Percentiles rank a stretch among this genome's conserved stretches.
Conservation (phyloP, 2,888 invertebrate genomes). For the Temnothorax rugatulus region DNA sequence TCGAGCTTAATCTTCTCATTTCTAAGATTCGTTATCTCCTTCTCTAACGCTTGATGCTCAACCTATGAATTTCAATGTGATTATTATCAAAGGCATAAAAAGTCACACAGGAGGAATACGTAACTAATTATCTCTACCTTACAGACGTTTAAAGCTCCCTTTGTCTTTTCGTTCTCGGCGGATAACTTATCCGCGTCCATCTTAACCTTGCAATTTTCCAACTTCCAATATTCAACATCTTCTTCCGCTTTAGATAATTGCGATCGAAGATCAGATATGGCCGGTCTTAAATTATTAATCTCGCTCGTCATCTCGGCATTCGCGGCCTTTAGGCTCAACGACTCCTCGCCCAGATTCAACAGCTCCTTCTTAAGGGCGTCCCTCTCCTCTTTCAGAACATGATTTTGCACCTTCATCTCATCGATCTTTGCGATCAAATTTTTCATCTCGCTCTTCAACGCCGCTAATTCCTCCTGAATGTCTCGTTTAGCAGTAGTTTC, state of each 20-base stretch:
- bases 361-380: constrained; percentile 54
- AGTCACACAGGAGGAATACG: not conserved
- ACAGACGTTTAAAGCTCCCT: constrained; percentile 61
- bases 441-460: constrained; percentile 74
- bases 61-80: constrained; percentile 53
- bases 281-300: constrained; percentile 43
- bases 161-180: constrained; percentile 64
- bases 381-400: constrained; percentile 49
- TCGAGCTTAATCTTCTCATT: constrained; percentile 62
- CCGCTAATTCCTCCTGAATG: constrained; percentile 66
- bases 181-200: constrained; percentile 67
- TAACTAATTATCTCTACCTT: constrained; percentile 56
- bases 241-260: constrained; percentile 49
- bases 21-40: constrained; percentile 43
- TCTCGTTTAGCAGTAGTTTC: constrained; percentile 66
- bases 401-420: constrained; percentile 61
- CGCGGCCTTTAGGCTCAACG: constrained; percentile 49
- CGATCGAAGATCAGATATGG: constrained; percentile 34
- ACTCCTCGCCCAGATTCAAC: constrained; percentile 55
- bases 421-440: constrained; percentile 69
- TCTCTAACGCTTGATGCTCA: constrained; percentile 53
- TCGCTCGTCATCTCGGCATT: constrained; percentile 67
- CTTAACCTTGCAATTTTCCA: constrained; percentile 59
- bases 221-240: constrained; percentile 70
- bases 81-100: constrained; percentile 35